Conservation (phyloP, 2,888 invertebrate species). For the Heliconius charithonia region DNA sequence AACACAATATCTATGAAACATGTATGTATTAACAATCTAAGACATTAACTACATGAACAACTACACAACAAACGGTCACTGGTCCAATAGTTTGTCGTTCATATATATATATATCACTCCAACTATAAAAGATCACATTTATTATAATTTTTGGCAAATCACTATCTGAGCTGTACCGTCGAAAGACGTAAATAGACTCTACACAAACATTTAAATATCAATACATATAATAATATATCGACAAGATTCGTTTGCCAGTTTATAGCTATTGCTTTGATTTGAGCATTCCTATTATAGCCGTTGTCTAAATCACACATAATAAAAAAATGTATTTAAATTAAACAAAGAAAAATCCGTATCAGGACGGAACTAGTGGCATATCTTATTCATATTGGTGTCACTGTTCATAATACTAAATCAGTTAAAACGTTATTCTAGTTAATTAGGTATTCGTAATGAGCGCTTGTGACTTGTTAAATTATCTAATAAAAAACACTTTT, state of each 20-base stretch:
- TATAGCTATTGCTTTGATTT: constrained; percentile 31
- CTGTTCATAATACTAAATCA: constrained; percentile 59
- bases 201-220: constrained; percentile 34
- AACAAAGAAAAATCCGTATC: constrained; percentile 59
- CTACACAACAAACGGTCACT: constrained; percentile 76
- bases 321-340: background rate
- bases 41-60: constrained; percentile 75
- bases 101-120: constrained; percentile 55
- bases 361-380: constrained; percentile 76
- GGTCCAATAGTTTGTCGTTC: constrained; percentile 74
- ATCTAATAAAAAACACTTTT: constrained; percentile 34
- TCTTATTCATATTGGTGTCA: constrained; percentile 70
- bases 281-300: constrained; percentile 25
- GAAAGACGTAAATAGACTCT: constrained; percentile 46
- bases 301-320: constrained; percentile 12
- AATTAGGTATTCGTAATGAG: constrained; percentile 36
- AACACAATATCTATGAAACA: constrained; percentile 50
- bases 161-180: constrained; percentile 67
- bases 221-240: constrained; percentile 12
- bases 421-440: constrained; percentile 40
- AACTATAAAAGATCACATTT: constrained; percentile 74
- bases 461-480: constrained; percentile 37
- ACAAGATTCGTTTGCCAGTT: constrained; percentile 14
- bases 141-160: constrained; percentile 75
- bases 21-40: constrained; percentile 81